Evolutionary conservation across 2,888 invertebrate species (phyloP).

Genomic region (Anarsia innoxiella): DNA sequence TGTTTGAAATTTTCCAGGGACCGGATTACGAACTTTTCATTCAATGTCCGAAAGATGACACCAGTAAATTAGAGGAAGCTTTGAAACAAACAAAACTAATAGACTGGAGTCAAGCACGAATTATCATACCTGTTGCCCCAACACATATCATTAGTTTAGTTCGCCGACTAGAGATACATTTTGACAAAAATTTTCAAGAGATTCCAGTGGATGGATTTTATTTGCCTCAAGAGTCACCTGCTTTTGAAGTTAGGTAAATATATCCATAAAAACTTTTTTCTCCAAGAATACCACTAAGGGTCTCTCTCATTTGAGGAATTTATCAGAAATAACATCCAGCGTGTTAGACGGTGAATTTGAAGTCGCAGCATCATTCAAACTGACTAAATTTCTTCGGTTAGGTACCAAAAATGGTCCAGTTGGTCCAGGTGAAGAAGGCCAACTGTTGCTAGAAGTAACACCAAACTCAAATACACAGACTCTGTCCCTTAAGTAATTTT

Average conservation of each 20-base stretch:
- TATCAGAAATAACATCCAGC: no score
- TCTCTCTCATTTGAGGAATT: no score
- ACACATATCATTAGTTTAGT: conserved; percentile 28
- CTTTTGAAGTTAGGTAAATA: background rate
- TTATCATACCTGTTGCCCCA: conserved; percentile 29
- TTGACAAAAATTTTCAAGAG: background rate
- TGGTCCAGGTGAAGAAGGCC: no score
- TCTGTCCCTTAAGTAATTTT: no score
- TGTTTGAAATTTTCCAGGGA: conserved; percentile 28
- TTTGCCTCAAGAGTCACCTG: background rate
- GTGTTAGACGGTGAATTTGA: no score
- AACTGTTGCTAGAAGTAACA: no score
- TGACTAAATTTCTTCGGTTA: no score
- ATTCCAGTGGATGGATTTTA: background rate
- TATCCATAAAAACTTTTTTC: no score
- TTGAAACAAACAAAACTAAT: conserved; percentile 36
- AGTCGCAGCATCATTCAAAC: no score
- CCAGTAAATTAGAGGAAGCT: conserved; percentile 32
- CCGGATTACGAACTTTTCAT: conserved; percentile 38
- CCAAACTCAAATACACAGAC: no score
- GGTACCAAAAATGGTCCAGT: no score
- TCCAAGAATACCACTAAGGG: no score
- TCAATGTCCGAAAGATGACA: conserved; percentile 34
- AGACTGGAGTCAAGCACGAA: conserved; percentile 29
- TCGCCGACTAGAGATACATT: background rate